Conservation (phyloP, 2,797 vertebrate genomes). For the Alectoris magna region DNA sequence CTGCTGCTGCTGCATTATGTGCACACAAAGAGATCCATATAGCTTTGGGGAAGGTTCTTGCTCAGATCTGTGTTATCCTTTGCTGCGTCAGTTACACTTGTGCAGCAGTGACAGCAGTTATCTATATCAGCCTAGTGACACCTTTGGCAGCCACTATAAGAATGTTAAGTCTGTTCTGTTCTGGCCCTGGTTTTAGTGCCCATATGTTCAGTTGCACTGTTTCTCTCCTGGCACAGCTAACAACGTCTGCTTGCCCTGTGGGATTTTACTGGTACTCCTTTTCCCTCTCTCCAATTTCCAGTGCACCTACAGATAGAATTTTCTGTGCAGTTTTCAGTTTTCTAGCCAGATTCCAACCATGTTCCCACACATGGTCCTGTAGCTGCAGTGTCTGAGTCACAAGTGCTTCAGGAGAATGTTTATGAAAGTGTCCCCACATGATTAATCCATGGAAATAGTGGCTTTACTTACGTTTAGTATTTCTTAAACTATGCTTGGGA, state of each 20-base stretch:
- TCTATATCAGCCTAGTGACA: background rate
- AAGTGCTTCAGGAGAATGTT: background rate
- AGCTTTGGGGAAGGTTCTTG: background rate
- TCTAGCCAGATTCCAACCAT: background rate
- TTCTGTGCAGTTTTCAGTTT: background rate
- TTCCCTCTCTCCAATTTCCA: background rate
- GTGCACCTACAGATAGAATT: background rate
- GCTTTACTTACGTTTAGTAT: background rate
- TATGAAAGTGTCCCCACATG: accelerated
- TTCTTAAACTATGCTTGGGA: background rate
- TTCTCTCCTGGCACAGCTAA: background rate
- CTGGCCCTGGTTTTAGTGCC: background rate
- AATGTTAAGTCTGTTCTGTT: background rate
- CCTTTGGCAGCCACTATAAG: background rate
- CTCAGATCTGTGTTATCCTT: background rate
- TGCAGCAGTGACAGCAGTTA: background rate
- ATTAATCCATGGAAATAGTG: background rate
- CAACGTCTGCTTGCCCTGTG: background rate
- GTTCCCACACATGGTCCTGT: background rate
- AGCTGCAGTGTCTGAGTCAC: background rate
- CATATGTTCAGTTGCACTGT: background rate
- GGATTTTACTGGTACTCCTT: background rate
- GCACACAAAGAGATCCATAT: too few species aligned
- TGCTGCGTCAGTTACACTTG: background rate
- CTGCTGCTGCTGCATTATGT: background rate